Evolutionary conservation across 1,140 invertebrate genomes (phyloP), one percentile per base, ranked within the genome.

Genomic region (Mya arenaria): DNA sequence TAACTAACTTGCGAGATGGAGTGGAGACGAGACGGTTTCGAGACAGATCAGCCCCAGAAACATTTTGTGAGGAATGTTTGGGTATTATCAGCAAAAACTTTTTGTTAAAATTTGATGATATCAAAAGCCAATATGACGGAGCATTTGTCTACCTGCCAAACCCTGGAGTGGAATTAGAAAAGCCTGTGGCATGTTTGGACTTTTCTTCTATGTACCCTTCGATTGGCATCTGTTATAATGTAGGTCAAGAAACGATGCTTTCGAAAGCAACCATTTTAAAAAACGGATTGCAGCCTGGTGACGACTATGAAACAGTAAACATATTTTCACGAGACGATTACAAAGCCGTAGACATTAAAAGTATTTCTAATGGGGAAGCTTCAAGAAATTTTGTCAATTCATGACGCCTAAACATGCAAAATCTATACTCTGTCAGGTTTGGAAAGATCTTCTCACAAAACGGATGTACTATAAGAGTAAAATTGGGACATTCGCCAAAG

Each of bases 51-150:
- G 28, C 52, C 4, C 17, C n/a, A 19, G 52, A 56, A 19, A 56
- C 52, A 5, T 56, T 56, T 56, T 60, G 25, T 4, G 4, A 60
- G 25, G 58, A 60, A 60, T 25, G 30, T 8, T n/a, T 6, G 28
- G 13, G 8, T 8, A 25, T 60, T 3, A 60, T 60, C 4, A 32
- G 58, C 34, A 32, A 60, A 13, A 25, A 60, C 58, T 28, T 60
- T 8, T n/a, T 56, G 4, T 23, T 56, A 28, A 28, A 56, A 17
- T 56, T 56, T 17, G 52, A 56, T 28, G 58, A 60, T 25, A n/a
- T n/a, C n/a, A 60, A 60, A 28, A 60, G 58, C 58, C 30, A 60
- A 60, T 60, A 60, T 32, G 58, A 60, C 23, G 58, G 58, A 3
- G 58, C 58, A 4, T 60, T 32, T 17, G 58, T 60, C 4, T 60